Conservation (phyloP, 2,113 vertebrate genomes). For the Cardinalis cardinalis region DNA sequence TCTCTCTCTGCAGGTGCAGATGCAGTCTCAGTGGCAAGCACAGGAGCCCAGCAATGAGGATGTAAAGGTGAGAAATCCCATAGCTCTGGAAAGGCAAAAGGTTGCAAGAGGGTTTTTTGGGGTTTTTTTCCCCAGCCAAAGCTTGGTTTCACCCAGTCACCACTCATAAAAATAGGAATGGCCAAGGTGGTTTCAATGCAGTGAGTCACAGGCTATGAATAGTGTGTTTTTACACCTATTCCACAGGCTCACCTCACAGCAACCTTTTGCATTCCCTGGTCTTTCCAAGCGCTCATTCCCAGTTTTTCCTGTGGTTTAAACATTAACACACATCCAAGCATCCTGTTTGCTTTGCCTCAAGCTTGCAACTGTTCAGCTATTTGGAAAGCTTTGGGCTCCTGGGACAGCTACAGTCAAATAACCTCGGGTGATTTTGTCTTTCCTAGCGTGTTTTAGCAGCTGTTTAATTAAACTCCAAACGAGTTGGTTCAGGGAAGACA, state of each 20-base stretch:
- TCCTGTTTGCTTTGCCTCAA: slow-evolving; percentile 56
- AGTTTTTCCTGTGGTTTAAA: slow-evolving; percentile 15
- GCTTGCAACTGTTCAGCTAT: background rate
- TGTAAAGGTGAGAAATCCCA: background rate
- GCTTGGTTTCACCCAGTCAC: background rate
- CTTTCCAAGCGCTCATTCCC: background rate
- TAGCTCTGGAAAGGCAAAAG: background rate
- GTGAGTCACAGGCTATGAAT: slow-evolving; percentile 26
- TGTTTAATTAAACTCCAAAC: slow-evolving; percentile 50
- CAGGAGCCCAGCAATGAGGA: background rate
- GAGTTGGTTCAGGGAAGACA: slow-evolving; percentile 11
- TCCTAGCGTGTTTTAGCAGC: background rate
- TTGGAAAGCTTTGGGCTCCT: background rate
- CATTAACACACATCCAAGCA: slow-evolving; percentile 6
- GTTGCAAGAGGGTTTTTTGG: background rate
- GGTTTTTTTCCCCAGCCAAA: background rate
- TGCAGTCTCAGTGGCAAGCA: slow-evolving; percentile 17
- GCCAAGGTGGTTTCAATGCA: background rate
- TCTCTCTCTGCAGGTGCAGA: slow-evolving; percentile 23
- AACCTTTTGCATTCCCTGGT: background rate
- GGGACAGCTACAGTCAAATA: background rate
- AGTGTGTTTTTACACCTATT: slow-evolving; percentile 20
- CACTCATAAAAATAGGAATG: background rate
- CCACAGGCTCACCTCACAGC: background rate
- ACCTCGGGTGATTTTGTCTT: background rate